Evolutionary conservation across 92 coral and sea anemone species (phyloP).

Genomic region (Parazoanthus swiftii): DNA sequence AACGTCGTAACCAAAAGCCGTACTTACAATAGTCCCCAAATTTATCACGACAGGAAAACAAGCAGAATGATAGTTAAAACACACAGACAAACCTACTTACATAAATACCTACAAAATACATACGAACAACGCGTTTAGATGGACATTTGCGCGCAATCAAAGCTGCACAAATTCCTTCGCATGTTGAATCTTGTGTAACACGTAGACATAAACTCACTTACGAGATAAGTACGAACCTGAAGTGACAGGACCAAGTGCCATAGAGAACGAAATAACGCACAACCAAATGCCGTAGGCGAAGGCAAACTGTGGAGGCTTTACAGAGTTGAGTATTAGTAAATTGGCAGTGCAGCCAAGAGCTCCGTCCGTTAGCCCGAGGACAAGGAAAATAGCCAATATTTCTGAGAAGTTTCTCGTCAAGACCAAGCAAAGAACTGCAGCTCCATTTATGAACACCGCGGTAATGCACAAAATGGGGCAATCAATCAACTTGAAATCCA

Average conservation of each 20-base stretch:
- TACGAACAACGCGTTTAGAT: not conserved
- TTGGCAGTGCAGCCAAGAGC: constrained; percentile 2
- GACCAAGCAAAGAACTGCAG: constrained; percentile 5
- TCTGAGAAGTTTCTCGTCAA: constrained; percentile 19
- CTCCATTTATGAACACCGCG: constrained; percentile 18
- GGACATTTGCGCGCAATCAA: not conserved
- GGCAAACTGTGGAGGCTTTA: constrained; percentile 20
- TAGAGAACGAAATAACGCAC: not conserved
- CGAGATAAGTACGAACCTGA: constrained; percentile 15
- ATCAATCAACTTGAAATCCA: constrained; percentile 7
- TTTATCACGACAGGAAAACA: no score
- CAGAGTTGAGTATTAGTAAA: constrained; percentile 1
- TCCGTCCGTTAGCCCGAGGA: constrained; percentile 33
- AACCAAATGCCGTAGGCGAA: constrained; percentile 36
- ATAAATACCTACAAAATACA: not conserved
- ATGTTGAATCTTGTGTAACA: not conserved
- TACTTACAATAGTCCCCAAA: no score
- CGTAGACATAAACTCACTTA: not conserved
- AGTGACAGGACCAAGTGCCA: constrained; percentile 18
- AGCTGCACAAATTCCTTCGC: not conserved
- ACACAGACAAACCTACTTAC: not conserved
- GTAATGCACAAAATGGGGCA: not conserved
- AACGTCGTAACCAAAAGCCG: no score
- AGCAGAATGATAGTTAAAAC: no score
- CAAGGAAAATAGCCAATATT: constrained; percentile 15